phyloP scores from a whole-genome alignment of 2,797 vertebrate genomes.

The Gephyroberyx darwinii region DNA sequence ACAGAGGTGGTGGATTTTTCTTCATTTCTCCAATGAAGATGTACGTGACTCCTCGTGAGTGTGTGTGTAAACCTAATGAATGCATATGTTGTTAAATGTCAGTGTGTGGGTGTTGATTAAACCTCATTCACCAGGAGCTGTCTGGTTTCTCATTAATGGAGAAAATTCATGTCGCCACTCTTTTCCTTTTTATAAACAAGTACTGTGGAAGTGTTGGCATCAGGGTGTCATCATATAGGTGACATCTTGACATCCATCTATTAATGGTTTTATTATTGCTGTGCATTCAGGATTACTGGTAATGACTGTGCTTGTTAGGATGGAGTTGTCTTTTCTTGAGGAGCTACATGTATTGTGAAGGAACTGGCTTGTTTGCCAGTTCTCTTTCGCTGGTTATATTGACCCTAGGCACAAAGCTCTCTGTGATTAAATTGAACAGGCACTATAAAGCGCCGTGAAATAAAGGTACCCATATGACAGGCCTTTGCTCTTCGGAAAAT shows the following conservation, averaged over 20 bases:
- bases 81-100: constrained; percentile 30
- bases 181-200: constrained; percentile 50
- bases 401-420: constrained; percentile 62
- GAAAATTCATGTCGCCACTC: constrained; percentile 6
- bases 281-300: constrained; percentile 13
- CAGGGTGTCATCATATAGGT: constrained; percentile 20
- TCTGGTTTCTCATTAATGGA: constrained; percentile 52
- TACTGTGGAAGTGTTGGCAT: constrained; percentile 3
- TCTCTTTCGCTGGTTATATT: constrained; percentile 60
- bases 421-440: constrained; percentile 70
- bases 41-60: constrained; percentile 4
- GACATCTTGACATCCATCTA: constrained; percentile 33
- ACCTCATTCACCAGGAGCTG: constrained; percentile 55
- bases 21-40: constrained; percentile 19
- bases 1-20: constrained; percentile 29
- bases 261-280: constrained; percentile 24
- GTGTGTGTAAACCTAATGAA: constrained; percentile 49
- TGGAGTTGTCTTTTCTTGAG: background rate
- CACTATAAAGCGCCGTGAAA: constrained; percentile 68
- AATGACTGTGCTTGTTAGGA: constrained; percentile 13
- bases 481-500: constrained; percentile 39
- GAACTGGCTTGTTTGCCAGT: constrained; percentile 51
- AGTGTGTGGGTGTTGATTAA: constrained; percentile 51
- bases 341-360: constrained; percentile 15
- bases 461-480: constrained; percentile 59